A percentile compares a stretch with the other conserved stretches of the same genome.
These are phyloP conservation scores for Anguilla megastoma DNA, from an alignment of 2,797 vertebrate species.

Conservation along the genomic window DNA sequence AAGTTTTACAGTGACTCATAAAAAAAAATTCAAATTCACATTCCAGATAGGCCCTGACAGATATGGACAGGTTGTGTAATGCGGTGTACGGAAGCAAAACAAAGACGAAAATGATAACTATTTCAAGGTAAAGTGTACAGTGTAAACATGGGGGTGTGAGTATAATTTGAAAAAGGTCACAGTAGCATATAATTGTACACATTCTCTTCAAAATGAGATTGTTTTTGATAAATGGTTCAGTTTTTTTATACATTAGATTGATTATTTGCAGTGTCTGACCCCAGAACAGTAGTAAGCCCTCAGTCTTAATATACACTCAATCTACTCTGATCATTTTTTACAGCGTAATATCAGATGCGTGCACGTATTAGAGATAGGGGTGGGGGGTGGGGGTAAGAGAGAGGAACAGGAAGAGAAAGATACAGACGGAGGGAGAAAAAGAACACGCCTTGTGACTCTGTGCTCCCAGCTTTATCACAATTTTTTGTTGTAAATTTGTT, in stretches of 20 bases:
- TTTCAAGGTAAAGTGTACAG: conserved; percentile 19
- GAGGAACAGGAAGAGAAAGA: conserved; percentile 78
- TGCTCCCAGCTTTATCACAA: conserved; percentile 14
- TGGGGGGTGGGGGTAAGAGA: conserved; percentile 65
- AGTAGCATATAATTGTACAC: neutral
- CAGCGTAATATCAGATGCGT: conserved; percentile 16
- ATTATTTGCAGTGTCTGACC: neutral
- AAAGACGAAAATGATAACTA: neutral
- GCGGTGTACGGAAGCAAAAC: neutral
- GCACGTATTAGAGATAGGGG: conserved; percentile 47
- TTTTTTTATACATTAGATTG: neutral
- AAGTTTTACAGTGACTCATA: neutral
- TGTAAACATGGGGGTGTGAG: conserved; percentile 12
- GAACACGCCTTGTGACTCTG: conserved; percentile 22
- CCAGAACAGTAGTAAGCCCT: neutral
- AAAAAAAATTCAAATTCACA: conserved; percentile 2
- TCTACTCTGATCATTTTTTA: conserved; percentile 7
- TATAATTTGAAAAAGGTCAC: neutral
- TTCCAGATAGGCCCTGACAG: neutral
- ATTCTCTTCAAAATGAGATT: neutral
- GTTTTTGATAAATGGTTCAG: neutral
- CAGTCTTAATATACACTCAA: neutral
- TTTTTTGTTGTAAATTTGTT: neutral
- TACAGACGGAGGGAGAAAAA: conserved; percentile 47
- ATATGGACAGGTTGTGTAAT: conserved; percentile 8